phyloP scores from a whole-genome alignment of 1,140 invertebrate species.

The Brachystomella parvula region DNA sequence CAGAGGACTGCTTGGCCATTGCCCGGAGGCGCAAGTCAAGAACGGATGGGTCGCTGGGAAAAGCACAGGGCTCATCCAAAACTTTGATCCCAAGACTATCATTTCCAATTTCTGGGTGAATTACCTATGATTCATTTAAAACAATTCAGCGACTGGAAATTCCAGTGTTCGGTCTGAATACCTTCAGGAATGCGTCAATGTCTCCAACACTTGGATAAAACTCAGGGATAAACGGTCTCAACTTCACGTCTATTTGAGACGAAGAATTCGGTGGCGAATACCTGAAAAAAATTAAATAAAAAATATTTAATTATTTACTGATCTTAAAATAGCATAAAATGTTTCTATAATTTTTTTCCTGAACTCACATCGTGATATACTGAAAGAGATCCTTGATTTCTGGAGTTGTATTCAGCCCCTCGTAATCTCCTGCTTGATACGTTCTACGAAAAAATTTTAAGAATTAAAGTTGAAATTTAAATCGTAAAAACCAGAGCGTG shows the following conservation, averaged over 20 bases:
- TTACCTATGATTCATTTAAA: slow-evolving; percentile 46
- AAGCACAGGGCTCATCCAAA: slow-evolving; percentile 87
- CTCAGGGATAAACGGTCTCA: slow-evolving; percentile 91
- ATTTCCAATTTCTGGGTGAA: slow-evolving; percentile 63
- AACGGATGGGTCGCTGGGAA: slow-evolving; percentile 91
- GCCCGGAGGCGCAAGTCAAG: slow-evolving; percentile 86
- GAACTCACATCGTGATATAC: slow-evolving; percentile 75
- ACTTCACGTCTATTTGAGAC: slow-evolving; percentile 78
- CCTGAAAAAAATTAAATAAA: slow-evolving; percentile 47
- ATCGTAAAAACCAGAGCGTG: slow-evolving; percentile 43
- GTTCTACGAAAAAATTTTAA: slow-evolving; percentile 48
- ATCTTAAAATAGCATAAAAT: neutral
- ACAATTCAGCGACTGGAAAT: slow-evolving; percentile 38
- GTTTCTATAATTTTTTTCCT: slow-evolving; percentile 4
- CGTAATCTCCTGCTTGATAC: slow-evolving; percentile 77
- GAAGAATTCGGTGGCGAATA: slow-evolving; percentile 64
- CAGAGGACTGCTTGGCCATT: slow-evolving; percentile 58
- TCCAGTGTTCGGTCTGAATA: slow-evolving; percentile 24
- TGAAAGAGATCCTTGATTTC: slow-evolving; percentile 90
- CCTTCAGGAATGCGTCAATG: slow-evolving; percentile 93
- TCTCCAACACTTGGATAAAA: slow-evolving; percentile 96
- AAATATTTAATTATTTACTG: neutral
- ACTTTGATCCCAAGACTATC: slow-evolving; percentile 72
- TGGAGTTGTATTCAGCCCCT: slow-evolving; percentile 66
- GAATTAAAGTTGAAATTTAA: slow-evolving; percentile 10